phyloP scores from a whole-genome alignment of 1,140 invertebrate genomes.

The Drosophila rhopaloa region DNA sequence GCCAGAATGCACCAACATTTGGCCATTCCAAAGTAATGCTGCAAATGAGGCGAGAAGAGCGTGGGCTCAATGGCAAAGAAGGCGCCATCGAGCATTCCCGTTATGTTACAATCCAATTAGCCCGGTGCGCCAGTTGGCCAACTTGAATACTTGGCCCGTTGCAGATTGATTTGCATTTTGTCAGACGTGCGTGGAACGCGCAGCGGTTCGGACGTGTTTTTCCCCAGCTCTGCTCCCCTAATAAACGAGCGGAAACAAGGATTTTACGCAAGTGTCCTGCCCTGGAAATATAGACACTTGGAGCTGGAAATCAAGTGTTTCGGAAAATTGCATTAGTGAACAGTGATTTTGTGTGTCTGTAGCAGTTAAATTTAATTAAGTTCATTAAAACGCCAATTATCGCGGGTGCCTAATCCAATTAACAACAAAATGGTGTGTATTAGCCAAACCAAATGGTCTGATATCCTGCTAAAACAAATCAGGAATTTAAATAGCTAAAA shows the following conservation, averaged over 20 bases:
- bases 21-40: constrained; percentile 60
- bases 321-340: constrained; percentile 10
- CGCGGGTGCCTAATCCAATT: constrained; percentile 68
- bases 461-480: constrained; percentile 16
- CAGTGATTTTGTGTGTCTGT: background rate
- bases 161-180: constrained; percentile 69
- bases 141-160: constrained; percentile 27
- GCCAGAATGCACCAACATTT: constrained; percentile 32
- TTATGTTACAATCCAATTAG: constrained; percentile 85
- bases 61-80: constrained; percentile 42
- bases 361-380: constrained; percentile 47
- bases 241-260: constrained; percentile 12
- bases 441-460: constrained; percentile 2
- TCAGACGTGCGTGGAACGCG: constrained; percentile 77
- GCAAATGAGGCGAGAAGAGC: constrained; percentile 42
- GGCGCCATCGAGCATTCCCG: constrained; percentile 36
- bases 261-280: constrained; percentile 36
- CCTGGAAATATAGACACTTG: constrained; percentile 4
- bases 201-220: constrained; percentile 80
- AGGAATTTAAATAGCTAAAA: background rate
- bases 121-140: constrained; percentile 37
- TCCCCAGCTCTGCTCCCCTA: constrained; percentile 18
- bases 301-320: constrained; percentile 4
- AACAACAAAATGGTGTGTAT: constrained; percentile 76
- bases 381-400: constrained; percentile 67